phyloP scores from a whole-genome alignment of 2,888 invertebrate species.

The Galerucella pusilla region DNA sequence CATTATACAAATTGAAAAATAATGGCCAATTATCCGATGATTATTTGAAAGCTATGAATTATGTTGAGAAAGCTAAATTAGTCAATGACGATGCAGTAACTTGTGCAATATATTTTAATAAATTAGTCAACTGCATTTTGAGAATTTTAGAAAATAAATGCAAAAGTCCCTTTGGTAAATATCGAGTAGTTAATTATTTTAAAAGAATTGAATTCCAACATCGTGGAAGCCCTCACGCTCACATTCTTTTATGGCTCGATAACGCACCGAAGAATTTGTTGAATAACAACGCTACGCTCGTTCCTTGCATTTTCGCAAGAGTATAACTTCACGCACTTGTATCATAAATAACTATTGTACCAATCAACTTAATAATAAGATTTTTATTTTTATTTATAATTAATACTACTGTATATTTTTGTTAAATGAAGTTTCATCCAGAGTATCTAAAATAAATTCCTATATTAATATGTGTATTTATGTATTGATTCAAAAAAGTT shows the following conservation, averaged over 20 bases:
- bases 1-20: conserved; percentile 9
- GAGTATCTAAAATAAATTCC: no score
- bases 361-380: no score
- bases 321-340: no score
- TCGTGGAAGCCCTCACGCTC: conserved; percentile 48
- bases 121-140: conserved; percentile 55
- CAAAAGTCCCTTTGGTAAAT: conserved; percentile 57
- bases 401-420: no score
- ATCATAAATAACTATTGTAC: no score
- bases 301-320: no score
- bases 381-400: no score
- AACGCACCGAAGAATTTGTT: conserved; percentile 52
- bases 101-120: conserved; percentile 50
- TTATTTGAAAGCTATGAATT: background rate
- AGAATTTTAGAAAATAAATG: conserved; percentile 50
- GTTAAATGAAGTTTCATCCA: no score
- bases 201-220: conserved; percentile 59
- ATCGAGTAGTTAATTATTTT: conserved; percentile 57
- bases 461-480: no score
- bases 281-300: conserved; percentile 8
- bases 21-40: background rate
- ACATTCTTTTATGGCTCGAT: conserved; percentile 57
- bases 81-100: background rate
- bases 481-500: no score
- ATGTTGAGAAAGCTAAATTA: conserved; percentile 2